Conservation (phyloP, 1,140 invertebrate genomes). For the Drosophila ficusphila region DNA sequence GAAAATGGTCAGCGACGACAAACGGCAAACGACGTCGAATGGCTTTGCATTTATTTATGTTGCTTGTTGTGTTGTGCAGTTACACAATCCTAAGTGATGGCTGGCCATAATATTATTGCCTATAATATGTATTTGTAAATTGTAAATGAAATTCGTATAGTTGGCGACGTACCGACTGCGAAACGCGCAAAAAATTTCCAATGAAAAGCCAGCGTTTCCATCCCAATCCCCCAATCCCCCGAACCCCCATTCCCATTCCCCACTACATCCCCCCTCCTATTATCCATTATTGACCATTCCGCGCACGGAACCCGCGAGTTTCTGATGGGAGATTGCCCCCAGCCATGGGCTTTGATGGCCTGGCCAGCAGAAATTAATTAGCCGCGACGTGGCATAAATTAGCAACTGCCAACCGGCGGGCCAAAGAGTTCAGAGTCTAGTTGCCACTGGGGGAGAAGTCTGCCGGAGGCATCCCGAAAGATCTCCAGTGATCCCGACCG, state of each 20-base stretch:
- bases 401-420: conserved; percentile 29
- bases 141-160: conserved; percentile 33
- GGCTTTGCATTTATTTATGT: conserved; percentile 71
- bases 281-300: conserved; percentile 51
- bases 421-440: conserved; percentile 4
- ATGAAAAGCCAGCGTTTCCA: conserved; percentile 50
- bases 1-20: conserved; percentile 61
- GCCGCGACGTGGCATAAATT: conserved; percentile 75
- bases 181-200: conserved; percentile 71
- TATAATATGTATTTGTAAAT: too few species aligned
- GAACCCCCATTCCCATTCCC: too few species aligned
- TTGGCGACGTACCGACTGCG: conserved; percentile 32
- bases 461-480: neutral
- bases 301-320: conserved; percentile 59
- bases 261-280: too few species aligned
- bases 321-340: conserved; percentile 54
- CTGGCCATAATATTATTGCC: conserved; percentile 26
- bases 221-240: neutral
- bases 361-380: conserved; percentile 76
- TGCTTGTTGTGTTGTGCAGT: conserved; percentile 52
- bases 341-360: conserved; percentile 30
- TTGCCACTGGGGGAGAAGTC: too few species aligned
- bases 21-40: conserved; percentile 22
- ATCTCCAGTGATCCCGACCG: neutral
- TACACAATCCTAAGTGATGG: conserved; percentile 69